phyloP scores from a whole-genome alignment of 2,797 vertebrate genomes.

The Phaenicophaeus curvirostris region DNA sequence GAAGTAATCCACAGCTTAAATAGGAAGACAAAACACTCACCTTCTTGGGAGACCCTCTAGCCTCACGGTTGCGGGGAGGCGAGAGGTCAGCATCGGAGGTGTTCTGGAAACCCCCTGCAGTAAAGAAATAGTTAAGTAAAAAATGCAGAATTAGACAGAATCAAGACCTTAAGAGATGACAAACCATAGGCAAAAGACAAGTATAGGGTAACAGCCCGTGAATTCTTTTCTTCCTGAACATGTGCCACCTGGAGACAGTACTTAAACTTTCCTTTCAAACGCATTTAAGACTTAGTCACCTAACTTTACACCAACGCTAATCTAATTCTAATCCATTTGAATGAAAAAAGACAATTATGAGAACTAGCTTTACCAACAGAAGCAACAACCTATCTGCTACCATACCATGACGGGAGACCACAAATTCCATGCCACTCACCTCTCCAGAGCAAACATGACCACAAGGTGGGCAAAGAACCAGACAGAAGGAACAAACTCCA shows the following conservation, averaged over 20 bases:
- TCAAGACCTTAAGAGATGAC: no score
- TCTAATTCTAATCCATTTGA: not conserved
- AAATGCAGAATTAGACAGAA: no score
- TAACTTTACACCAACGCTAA: no score
- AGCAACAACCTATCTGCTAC: accelerated
- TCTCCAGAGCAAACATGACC: accelerated
- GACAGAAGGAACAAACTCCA: not conserved
- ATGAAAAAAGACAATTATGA: accelerated
- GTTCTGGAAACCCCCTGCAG: not conserved
- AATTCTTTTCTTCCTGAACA: not conserved
- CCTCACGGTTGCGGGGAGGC: accelerated
- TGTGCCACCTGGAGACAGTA: accelerated
- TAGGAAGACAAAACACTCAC: accelerated
- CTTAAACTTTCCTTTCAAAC: accelerated
- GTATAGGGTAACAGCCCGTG: no score
- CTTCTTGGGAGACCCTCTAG: slow-evolving; percentile 7
- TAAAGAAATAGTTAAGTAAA: accelerated
- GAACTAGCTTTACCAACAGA: no score
- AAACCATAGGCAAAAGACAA: not conserved
- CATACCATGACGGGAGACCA: no score
- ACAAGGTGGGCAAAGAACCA: accelerated
- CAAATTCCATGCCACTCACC: no score
- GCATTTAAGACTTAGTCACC: accelerated
- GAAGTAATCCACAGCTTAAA: not conserved
- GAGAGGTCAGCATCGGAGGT: slow-evolving; percentile 31